These are phyloP conservation scores for Apogon hyalosoma DNA, from an alignment of 2,797 vertebrate species.

Conservation along the genomic window DNA sequence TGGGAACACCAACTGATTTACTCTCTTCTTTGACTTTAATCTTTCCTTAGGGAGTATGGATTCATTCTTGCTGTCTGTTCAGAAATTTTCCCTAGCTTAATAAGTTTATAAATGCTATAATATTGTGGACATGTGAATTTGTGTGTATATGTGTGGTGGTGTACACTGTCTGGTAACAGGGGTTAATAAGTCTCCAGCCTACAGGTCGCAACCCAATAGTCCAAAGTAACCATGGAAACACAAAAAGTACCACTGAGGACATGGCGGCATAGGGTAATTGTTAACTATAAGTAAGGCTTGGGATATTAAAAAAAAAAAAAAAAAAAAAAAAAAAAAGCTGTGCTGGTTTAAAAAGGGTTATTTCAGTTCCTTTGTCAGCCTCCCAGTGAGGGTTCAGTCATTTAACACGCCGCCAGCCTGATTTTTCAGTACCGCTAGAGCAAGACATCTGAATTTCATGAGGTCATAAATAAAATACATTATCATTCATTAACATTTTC, in stretches of 20 bases:
- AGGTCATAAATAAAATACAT: conserved; percentile 70
- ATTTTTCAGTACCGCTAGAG: conserved; percentile 29
- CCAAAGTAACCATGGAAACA: conserved; percentile 34
- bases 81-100: conserved; percentile 38
- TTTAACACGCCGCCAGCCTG: conserved; percentile 43
- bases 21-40: conserved; percentile 30
- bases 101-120: conserved; percentile 27
- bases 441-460: conserved; percentile 70
- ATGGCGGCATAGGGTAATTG: conserved; percentile 7
- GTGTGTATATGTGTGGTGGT: background rate
- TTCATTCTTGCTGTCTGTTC: conserved; percentile 32
- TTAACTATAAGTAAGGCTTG: conserved; percentile 22
- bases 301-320: background rate
- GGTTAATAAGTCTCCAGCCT: background rate
- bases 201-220: background rate
- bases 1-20: conserved; percentile 34
- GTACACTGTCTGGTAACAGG: conserved; percentile 30
- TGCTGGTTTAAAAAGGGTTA: conserved; percentile 35
- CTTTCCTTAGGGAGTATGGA: conserved; percentile 20
- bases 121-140: background rate
- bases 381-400: conserved; percentile 49
- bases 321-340: background rate
- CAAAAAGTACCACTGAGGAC: background rate
- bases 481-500: conserved; percentile 73
- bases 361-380: conserved; percentile 27